Conservation (phyloP, 1,140 invertebrate species). For the Drosophila sulfurigaster region DNA sequence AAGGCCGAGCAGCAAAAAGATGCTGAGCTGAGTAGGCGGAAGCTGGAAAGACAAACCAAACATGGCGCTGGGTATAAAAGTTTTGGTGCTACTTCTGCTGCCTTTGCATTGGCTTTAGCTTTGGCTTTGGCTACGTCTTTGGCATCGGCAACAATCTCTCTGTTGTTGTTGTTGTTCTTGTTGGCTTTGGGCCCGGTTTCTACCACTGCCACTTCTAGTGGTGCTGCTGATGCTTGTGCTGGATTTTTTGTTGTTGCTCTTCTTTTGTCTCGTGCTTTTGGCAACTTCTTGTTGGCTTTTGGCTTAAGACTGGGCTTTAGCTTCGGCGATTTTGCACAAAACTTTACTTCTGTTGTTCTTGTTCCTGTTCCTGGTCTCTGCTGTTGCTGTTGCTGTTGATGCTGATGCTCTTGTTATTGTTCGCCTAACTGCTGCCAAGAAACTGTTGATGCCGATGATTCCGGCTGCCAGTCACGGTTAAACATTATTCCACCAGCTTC, state of each 20-base stretch:
- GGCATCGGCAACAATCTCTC: not conserved
- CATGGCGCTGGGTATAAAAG: constrained; percentile 80
- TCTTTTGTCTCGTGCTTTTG: constrained; percentile 63
- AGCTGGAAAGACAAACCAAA: constrained; percentile 84
- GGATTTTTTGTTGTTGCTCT: constrained; percentile 23
- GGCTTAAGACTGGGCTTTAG: constrained; percentile 78
- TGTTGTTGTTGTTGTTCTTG: not conserved
- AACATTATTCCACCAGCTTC: constrained; percentile 11
- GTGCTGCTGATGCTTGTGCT: constrained; percentile 31
- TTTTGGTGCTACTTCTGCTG: constrained; percentile 67
- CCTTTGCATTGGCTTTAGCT: constrained; percentile 24
- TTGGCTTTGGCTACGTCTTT: constrained; percentile 13
- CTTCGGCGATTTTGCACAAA: constrained; percentile 61
- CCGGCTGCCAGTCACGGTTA: constrained; percentile 25
- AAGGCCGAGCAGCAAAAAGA: constrained; percentile 54
- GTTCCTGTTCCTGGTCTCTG: constrained; percentile 3
- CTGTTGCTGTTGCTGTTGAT: not conserved
- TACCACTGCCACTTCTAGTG: not conserved
- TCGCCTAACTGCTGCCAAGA: constrained; percentile 10
- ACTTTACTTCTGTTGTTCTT: constrained; percentile 45
- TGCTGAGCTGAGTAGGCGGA: constrained; percentile 57
- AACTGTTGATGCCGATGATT: constrained; percentile 35
- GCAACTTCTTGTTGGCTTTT: constrained; percentile 73
- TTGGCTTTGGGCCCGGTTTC: constrained; percentile 7
- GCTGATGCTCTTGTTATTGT: constrained; percentile 16